These are phyloP conservation scores for Seira sanloemensis DNA, from an alignment of 2,888 invertebrate genomes.

Conservation along the genomic window DNA sequence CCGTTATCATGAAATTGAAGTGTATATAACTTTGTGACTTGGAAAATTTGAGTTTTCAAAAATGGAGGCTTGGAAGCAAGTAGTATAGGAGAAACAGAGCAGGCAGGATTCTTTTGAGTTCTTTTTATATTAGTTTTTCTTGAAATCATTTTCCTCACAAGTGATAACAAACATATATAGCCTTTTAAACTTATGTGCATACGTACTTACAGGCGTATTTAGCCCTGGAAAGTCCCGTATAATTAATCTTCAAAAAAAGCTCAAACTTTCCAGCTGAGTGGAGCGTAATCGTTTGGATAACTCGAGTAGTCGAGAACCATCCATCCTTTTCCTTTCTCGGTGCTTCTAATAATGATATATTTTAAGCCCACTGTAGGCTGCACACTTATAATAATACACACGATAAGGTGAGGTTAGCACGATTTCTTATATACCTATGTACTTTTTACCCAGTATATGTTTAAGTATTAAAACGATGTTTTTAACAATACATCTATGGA, in stretches of 20 bases:
- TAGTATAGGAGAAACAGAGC: no score
- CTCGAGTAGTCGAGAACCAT: constrained; percentile 31
- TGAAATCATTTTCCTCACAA: neutral
- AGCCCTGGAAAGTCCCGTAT: constrained; percentile 41
- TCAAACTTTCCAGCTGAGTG: constrained; percentile 53
- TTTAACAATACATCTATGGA: neutral
- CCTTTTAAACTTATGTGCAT: neutral
- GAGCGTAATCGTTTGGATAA: constrained; percentile 50
- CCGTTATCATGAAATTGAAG: no score
- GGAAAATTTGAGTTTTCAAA: no score
- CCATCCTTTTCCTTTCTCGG: neutral
- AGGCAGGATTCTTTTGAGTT: no score
- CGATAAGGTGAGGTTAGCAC: neutral
- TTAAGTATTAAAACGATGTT: no score
- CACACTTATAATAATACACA: constrained; percentile 8
- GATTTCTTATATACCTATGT: neutral
- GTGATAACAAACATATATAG: neutral
- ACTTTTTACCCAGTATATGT: neutral
- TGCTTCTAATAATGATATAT: neutral
- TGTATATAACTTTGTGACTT: no score
- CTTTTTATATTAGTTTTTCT: neutral
- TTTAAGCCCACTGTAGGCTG: neutral
- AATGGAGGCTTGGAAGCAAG: no score
- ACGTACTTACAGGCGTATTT: neutral
- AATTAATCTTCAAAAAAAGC: constrained; percentile 58